Percentiles rank a stretch among this genome's conserved stretches.
These are phyloP conservation scores for Galeopsomyia nigrocyanea DNA, from an alignment of 2,888 invertebrate genomes.

Conservation along the genomic window DNA sequence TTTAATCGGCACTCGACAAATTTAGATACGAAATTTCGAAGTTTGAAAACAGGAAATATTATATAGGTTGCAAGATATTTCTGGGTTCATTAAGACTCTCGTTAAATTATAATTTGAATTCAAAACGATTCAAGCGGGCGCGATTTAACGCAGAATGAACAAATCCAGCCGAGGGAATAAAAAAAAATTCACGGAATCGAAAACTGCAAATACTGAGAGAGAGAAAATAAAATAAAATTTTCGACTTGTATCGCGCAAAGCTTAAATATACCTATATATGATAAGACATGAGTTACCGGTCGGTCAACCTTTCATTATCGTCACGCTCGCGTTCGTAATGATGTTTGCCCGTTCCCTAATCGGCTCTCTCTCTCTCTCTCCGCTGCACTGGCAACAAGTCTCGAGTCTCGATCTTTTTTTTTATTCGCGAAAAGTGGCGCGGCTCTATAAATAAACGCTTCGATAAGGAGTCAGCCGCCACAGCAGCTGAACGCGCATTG, in stretches of 20 bases:
- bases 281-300: slow-evolving; percentile 23
- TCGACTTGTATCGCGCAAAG: neutral
- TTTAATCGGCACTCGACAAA: too few species aligned
- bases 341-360: slow-evolving; percentile 19
- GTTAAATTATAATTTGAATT: too few species aligned
- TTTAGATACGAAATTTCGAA: too few species aligned
- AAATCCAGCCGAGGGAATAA: too few species aligned
- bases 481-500: slow-evolving; percentile 20
- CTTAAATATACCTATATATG: neutral
- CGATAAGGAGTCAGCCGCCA: slow-evolving; percentile 47
- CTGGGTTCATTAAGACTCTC: too few species aligned
- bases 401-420: too few species aligned
- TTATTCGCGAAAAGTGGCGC: slow-evolving; percentile 7
- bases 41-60: too few species aligned
- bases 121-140: too few species aligned
- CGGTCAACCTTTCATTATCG: slow-evolving; percentile 38
- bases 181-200: too few species aligned
- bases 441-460: slow-evolving; percentile 51
- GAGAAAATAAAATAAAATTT: slow-evolving; percentile 10
- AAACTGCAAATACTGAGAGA: too few species aligned
- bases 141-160: too few species aligned
- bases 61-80: too few species aligned
- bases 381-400: slow-evolving; percentile 20
- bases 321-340: slow-evolving; percentile 16
- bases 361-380: slow-evolving; percentile 15